Evolutionary conservation across 1,140 invertebrate species (phyloP).

Genomic region (Campoletis sonorensis): DNA sequence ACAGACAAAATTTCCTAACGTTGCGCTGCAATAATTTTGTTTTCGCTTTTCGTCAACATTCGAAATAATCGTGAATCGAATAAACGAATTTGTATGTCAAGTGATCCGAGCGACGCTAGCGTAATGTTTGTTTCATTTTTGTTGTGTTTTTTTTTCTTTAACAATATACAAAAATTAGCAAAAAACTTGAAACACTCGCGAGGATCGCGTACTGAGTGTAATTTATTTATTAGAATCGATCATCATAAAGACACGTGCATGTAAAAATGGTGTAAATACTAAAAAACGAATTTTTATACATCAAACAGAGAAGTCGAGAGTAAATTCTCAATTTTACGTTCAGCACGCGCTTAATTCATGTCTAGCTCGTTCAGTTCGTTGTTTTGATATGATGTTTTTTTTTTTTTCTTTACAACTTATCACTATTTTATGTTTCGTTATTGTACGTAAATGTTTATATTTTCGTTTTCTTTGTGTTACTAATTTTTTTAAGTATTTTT

Average conservation of each 20-base stretch:
- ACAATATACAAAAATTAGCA: too few relatives aligned
- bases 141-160: too few relatives aligned
- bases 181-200: background rate
- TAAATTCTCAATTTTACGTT: background rate
- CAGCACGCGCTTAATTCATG: background rate
- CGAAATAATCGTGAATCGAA: background rate
- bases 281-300: background rate
- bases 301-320: too few relatives aligned
- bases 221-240: background rate
- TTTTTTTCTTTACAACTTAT: background rate
- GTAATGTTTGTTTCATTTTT: too few relatives aligned
- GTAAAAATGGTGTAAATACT: conserved; percentile 4
- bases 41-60: background rate
- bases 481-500: background rate
- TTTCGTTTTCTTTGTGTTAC: background rate
- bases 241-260: background rate
- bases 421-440: background rate
- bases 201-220: background rate
- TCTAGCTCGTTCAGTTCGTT: background rate
- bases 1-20: background rate
- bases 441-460: background rate
- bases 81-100: background rate
- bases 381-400: background rate
- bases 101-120: too few relatives aligned
- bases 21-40: background rate